Evolutionary conservation across 1,140 invertebrate species (phyloP).

Genomic region (Habropoda laboriosa): DNA sequence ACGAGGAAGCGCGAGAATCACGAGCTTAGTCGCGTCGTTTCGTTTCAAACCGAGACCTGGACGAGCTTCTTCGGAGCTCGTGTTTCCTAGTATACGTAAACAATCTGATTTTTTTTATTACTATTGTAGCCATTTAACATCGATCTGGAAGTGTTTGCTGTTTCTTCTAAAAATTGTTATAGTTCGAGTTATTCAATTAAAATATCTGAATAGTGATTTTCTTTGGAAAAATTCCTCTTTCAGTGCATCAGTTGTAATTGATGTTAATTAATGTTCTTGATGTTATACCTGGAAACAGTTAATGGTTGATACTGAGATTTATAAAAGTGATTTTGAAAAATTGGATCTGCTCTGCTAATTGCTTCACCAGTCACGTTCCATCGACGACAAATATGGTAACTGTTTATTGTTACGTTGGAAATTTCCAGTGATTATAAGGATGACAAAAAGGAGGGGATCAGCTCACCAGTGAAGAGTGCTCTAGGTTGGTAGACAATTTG

Average conservation of each 20-base stretch:
- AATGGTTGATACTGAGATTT: not conserved
- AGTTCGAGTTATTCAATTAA: not conserved
- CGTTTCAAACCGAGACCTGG: slow-evolving; percentile 56
- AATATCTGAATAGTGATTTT: not conserved
- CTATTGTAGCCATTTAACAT: too few species aligned
- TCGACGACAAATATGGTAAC: not conserved
- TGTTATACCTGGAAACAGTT: not conserved
- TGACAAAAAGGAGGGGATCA: not conserved
- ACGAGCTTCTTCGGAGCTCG: not conserved
- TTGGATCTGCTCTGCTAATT: not conserved
- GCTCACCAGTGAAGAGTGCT: slow-evolving; percentile 9
- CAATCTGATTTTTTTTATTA: too few species aligned
- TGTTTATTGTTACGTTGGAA: not conserved
- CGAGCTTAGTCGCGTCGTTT: slow-evolving; percentile 61
- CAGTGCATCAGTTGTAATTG: not conserved
- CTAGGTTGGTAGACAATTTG: not conserved
- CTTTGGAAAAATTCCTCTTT: not conserved
- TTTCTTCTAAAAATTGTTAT: too few species aligned
- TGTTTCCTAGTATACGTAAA: not conserved
- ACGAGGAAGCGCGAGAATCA: slow-evolving; percentile 64
- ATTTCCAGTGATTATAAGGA: slow-evolving; percentile 15
- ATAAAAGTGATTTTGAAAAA: not conserved
- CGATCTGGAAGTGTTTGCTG: too few species aligned
- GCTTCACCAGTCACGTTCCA: too few species aligned
- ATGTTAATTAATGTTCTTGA: not conserved